Percentiles rank a stretch among this genome's conserved stretches.
Evolutionary conservation across 2,113 vertebrate genomes (phyloP).

Genomic region (Menura novaehollandiae): DNA sequence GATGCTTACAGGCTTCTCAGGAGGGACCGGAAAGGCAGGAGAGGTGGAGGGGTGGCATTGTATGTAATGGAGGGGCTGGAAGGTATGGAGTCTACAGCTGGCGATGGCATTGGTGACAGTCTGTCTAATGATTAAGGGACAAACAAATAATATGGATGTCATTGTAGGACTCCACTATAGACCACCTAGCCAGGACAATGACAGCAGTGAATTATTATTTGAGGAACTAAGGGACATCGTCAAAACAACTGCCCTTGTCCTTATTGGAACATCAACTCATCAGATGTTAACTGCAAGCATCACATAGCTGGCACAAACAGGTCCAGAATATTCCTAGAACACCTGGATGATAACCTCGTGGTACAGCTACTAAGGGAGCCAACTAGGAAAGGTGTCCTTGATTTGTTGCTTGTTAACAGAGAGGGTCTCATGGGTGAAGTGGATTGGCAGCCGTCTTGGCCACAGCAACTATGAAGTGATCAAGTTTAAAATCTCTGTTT

Average conservation of each 20-base stretch:
- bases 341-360: not conserved
- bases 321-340: not conserved
- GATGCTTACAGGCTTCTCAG: not conserved
- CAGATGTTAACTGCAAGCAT: rapidly evolving
- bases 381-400: not conserved
- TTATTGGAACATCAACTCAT: not conserved
- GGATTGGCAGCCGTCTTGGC: not conserved
- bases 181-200: not conserved
- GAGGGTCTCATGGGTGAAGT: not conserved
- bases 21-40: not conserved
- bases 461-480: not conserved
- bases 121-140: not conserved
- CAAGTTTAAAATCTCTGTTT: not conserved
- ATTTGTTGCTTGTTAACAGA: not conserved
- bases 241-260: not conserved
- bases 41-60: not conserved
- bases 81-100: not conserved
- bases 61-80: not conserved
- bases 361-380: not conserved
- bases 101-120: rapidly evolving
- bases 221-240: not conserved
- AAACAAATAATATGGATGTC: not conserved
- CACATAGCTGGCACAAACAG: not conserved
- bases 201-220: not conserved
- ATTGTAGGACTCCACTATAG: rapidly evolving